phyloP scores from a whole-genome alignment of 1,140 invertebrate species.

The Halesus radiatus region DNA sequence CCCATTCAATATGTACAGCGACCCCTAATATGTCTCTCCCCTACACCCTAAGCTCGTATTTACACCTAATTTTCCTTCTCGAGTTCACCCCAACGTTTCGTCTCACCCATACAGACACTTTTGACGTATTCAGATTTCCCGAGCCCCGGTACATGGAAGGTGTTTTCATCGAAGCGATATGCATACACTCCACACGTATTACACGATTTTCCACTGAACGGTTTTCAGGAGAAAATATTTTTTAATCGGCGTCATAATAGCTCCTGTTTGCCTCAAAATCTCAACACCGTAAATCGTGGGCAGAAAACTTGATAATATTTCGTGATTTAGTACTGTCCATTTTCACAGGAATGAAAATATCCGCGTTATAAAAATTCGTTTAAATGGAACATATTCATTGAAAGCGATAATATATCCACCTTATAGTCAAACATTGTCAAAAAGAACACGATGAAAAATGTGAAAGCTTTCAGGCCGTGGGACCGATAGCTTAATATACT shows the following conservation, averaged over 20 bases:
- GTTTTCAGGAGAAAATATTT: background rate
- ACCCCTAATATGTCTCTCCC: background rate
- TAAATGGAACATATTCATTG: too few species aligned
- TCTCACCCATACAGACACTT: background rate
- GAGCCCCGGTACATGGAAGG: too few species aligned
- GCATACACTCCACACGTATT: background rate
- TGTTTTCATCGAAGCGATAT: background rate
- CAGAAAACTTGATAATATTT: too few species aligned
- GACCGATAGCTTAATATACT: background rate
- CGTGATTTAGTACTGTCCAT: too few species aligned
- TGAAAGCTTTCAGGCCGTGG: background rate
- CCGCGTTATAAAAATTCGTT: too few species aligned
- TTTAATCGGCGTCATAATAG: background rate
- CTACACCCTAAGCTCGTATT: background rate
- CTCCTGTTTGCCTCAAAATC: background rate
- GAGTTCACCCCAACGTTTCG: background rate
- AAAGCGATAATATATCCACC: background rate
- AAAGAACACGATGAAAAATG: background rate
- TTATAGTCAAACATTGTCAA: slow-evolving; percentile 7
- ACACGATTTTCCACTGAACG: background rate
- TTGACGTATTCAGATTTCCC: background rate
- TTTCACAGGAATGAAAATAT: too few species aligned
- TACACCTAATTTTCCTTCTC: background rate
- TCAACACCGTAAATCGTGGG: slow-evolving; percentile 5
- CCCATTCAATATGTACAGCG: background rate